Conservation (phyloP, 2,113 vertebrate genomes). For the Cyrtonyx montezumae region DNA sequence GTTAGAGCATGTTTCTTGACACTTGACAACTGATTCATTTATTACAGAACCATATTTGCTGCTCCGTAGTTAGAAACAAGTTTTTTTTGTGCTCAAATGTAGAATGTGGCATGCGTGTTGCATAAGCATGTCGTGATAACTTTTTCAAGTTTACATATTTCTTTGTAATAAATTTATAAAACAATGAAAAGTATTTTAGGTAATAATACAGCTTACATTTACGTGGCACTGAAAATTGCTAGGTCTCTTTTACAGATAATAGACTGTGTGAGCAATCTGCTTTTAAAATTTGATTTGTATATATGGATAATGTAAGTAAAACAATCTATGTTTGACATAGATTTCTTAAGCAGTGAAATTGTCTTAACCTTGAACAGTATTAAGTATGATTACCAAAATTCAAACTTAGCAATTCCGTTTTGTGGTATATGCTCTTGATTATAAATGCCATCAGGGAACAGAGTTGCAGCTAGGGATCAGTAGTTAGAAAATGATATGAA, state of each 20-base stretch:
- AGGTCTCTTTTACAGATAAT: not conserved
- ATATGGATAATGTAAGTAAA: not conserved
- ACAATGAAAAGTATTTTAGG: not conserved
- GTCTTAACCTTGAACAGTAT: not conserved
- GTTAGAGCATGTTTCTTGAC: not conserved
- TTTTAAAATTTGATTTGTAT: not conserved
- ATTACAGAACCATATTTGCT: not conserved
- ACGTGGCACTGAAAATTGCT: not conserved
- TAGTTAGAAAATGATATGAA: not conserved
- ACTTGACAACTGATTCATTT: fast-evolving
- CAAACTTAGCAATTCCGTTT: not conserved
- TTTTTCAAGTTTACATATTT: not conserved
- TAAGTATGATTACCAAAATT: not conserved
- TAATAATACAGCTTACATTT: not conserved
- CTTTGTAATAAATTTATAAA: not conserved
- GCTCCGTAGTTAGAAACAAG: not conserved
- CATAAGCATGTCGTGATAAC: fast-evolving
- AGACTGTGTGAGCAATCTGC: not conserved
- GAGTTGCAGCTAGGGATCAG: not conserved
- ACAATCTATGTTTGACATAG: not conserved
- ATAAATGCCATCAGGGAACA: not conserved
- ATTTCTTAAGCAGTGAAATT: not conserved
- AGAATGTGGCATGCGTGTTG: not conserved
- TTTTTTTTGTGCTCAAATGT: fast-evolving
- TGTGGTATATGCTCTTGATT: not conserved